Conservation (phyloP, 2,888 invertebrate genomes). For the Cynaeus angustus region DNA sequence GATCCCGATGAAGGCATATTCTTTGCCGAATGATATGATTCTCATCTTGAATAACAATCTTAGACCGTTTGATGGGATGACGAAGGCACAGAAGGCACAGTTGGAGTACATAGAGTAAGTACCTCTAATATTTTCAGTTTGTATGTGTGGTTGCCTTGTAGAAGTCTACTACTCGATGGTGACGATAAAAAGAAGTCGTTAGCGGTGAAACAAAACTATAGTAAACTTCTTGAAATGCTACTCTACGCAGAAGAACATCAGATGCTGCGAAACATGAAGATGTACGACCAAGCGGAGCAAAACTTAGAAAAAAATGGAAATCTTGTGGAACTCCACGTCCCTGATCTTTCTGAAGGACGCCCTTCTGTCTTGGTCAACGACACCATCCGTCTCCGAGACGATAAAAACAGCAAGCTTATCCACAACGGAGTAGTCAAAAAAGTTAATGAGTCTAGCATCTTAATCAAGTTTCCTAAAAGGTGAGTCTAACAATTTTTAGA, state of each 20-base stretch:
- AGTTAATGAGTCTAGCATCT: constrained; percentile 58
- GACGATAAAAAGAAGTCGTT: constrained; percentile 4
- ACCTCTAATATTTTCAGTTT: neutral
- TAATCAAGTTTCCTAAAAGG: constrained; percentile 60
- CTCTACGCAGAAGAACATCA: constrained; percentile 66
- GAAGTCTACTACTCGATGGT: neutral
- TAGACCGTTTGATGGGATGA: constrained; percentile 48
- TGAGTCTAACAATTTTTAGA: constrained; percentile 47
- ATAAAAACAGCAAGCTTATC: constrained; percentile 46
- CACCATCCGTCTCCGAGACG: constrained; percentile 59
- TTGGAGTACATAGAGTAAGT: constrained; percentile 45
- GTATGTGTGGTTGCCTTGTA: neutral
- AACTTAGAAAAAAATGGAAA: constrained; percentile 39
- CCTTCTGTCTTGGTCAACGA: constrained; percentile 66
- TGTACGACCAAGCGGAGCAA: constrained; percentile 61
- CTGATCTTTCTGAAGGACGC: constrained; percentile 66
- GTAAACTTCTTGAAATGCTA: constrained; percentile 56
- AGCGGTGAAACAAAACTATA: constrained; percentile 56
- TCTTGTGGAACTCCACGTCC: constrained; percentile 59
- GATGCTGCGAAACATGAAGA: constrained; percentile 60
- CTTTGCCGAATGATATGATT: constrained; percentile 45
- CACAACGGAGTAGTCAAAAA: constrained; percentile 64
- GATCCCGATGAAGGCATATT: constrained; percentile 29
- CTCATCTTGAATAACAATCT: constrained; percentile 51
- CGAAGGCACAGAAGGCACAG: constrained; percentile 14